Base-by-base conservation (phyloP, 2,888 invertebrate species). In the Parnassius apollo region DNA sequence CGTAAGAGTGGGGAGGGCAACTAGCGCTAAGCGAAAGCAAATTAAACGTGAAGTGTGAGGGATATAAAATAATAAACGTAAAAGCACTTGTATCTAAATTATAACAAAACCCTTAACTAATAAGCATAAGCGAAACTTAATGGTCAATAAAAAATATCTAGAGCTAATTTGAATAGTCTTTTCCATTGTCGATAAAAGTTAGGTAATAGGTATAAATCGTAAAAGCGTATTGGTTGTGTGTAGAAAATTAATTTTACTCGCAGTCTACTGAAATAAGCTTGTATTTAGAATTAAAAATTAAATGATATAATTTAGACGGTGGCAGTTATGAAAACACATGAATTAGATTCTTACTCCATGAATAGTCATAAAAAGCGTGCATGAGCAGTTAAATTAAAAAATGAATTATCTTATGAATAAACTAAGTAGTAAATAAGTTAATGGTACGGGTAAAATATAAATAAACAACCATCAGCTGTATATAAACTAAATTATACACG, bases 1-100 rank as follows among this genome's bases (percentile, higher is more conserved):
- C 85, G 86, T 73, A 77, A 74, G 69, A 66, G 74, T 82, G 83
- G 84, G 73, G 81, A 76, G 77, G 74, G 75, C 57, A 51, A 69
- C 80, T 85, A 83, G 82, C 83, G 78, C 82, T 83, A 88, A 80
- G 81, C 77, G 62, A 68, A 81, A 78, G 81, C 81, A 79, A 80
- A 75, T 64, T 65, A 74, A 71, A 71, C 66, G 64, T 54, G 68
- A 66, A 72, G 65, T 18, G 62, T 64, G 65, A 65, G 61, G 42
- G 58, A 64, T 54, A 48, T 53, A 60, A 64, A 50, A 62, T 44
- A 61, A 59, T 35, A 45, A 18, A 45, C 44, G 18, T 42, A 55
- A 57, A 51, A 55, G 53, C 48, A 12, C 13, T 2, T 53, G 52
- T 57, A 50, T 56, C 57, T 44, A 22, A 8, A 42, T 51, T 22